Evolutionary conservation across 2,888 invertebrate genomes (phyloP), one percentile per base, ranked within the genome.

Genomic region (Euproctis similis): DNA sequence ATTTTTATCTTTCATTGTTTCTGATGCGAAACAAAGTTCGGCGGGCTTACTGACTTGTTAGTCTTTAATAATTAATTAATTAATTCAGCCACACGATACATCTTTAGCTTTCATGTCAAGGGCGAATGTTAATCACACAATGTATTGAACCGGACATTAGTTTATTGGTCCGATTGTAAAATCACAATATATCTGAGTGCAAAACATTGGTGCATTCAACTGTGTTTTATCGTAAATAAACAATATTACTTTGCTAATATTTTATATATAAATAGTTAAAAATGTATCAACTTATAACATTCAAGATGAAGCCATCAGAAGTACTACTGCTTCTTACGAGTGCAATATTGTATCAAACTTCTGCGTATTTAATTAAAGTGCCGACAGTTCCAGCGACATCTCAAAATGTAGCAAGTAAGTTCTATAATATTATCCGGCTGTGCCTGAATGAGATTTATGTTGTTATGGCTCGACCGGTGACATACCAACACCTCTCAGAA

Each of bases 311-410:
- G 60, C 41, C 49, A 46, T 43, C 71, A 54, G 58, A 59, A 61
- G 36, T 70, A 31, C 13, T 63, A 22, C 26, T 69, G 39, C 47
- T 12, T 33, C 4, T n/a, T n/a, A n/a, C n/a, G n/a, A n/a, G n/a
- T n/a, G n/a, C n/a, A n/a, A n/a, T n/a, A n/a, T n/a, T n/a, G 7
- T 42, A 55, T n/a, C 44, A 54, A 14, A 44, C 47, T 4, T 57
- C 58, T 1, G 70, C 70, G 28, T 81, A 66, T 33, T 46, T 81
- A 2, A 80, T 81, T 24, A 75, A 70, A 39, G 62, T 77, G 7
- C 77, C 76, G 2, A 65, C 58, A 3, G 32, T 36, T 8, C 51
- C 65, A 4, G 22, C 21, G 10, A 29, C 38, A 11, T 31, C 39
- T 9, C 36, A 46, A 18, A 18, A 6, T 7, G 25, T 30, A 22